Evolutionary conservation across 2,113 vertebrate genomes (phyloP).

Genomic region (Pristiophorus japonicus): DNA sequence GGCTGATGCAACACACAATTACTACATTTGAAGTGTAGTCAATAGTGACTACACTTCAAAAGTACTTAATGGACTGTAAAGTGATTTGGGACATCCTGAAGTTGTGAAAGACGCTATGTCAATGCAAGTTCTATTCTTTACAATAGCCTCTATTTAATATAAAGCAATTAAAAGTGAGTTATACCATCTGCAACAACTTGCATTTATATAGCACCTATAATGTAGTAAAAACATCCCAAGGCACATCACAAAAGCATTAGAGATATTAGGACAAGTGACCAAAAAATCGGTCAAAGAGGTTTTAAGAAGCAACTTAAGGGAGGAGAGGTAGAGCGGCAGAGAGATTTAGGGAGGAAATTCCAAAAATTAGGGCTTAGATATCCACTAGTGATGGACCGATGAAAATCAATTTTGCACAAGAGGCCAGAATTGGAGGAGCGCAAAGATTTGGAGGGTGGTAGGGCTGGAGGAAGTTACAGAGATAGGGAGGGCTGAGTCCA

Average conservation of each 20-base stretch:
- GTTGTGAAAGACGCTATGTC: not conserved
- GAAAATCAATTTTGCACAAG: not conserved
- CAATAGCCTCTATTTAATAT: too few species aligned
- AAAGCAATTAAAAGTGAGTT: not conserved
- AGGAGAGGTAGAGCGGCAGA: not conserved
- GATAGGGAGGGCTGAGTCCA: too few species aligned
- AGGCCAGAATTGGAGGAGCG: not conserved
- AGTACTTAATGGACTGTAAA: not conserved
- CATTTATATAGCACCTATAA: not conserved
- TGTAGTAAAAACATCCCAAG: too few species aligned
- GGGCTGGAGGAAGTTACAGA: too few species aligned
- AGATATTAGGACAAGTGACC: not conserved
- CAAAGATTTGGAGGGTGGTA: not conserved
- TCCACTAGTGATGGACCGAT: not conserved
- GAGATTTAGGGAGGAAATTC: not conserved
- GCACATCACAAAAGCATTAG: too few species aligned
- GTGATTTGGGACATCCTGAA: too few species aligned
- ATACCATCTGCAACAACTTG: not conserved
- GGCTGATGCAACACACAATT: not conserved
- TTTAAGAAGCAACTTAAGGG: not conserved
- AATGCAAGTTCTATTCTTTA: too few species aligned
- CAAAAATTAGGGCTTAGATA: not conserved
- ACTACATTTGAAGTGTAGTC: not conserved
- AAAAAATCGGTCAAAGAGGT: not conserved
- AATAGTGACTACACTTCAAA: not conserved